These are phyloP conservation scores for Lethocerus indicus DNA, from an alignment of 1,140 invertebrate genomes.

Conservation along the genomic window DNA sequence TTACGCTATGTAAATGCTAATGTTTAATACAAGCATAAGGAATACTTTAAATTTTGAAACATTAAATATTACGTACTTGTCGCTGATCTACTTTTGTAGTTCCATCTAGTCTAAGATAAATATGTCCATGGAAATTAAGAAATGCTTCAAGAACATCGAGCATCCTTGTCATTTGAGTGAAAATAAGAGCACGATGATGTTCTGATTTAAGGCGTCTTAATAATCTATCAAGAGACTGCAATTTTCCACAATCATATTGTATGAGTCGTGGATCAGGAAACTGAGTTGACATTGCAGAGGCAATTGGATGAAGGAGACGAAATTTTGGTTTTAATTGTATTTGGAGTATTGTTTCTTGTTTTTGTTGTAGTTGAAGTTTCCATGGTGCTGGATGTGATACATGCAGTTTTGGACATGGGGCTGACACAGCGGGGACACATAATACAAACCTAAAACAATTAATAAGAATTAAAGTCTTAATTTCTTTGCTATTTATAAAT, in stretches of 20 bases:
- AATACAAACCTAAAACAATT: constrained; percentile 47
- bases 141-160: constrained; percentile 95
- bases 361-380: constrained; percentile 31
- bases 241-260: constrained; percentile 95
- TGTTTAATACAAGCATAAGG: too few species aligned
- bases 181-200: constrained; percentile 88
- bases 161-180: constrained; percentile 99
- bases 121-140: constrained; percentile 91
- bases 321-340: constrained; percentile 34
- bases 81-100: constrained; percentile 91
- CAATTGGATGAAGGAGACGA: constrained; percentile 48
- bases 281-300: constrained; percentile 65
- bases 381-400: constrained; percentile 52
- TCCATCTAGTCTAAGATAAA: constrained; percentile 92
- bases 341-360: constrained; percentile 30
- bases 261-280: constrained; percentile 96
- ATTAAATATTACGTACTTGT: constrained; percentile 40
- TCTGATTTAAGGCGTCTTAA: constrained; percentile 67
- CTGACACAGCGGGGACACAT: constrained; percentile 47
- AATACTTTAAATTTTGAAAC: too few species aligned
- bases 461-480: too few species aligned
- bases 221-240: constrained; percentile 66
- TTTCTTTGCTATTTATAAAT: too few species aligned
- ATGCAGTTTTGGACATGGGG: constrained; percentile 38
- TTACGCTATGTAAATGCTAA: too few species aligned